Base-by-base conservation (phyloP, 2,113 vertebrate genomes). In the Pavo muticus region DNA sequence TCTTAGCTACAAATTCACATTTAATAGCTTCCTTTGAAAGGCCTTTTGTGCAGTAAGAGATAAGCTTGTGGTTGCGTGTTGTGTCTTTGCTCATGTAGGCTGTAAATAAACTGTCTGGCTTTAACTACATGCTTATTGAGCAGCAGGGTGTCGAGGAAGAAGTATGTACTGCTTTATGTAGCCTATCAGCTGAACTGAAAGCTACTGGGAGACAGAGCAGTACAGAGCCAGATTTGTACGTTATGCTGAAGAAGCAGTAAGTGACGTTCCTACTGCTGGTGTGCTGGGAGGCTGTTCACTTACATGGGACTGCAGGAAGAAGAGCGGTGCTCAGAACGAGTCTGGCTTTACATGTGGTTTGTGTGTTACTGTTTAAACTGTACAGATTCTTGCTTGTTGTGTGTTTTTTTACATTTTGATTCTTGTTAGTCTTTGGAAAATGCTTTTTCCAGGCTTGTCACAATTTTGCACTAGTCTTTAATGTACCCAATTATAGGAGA, bases 1-100 rank as follows among this genome's bases (percentile, higher is more conserved):
- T 67, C 67, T 89, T 90, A 75, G 78, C 93, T 93, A 87, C 64
- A 87, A 91, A 92, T 92, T 95, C 57, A 72, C 11, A 0, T 94
- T 76, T 86, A 87, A 71, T 21, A 68, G 74, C n/a, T 57, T 40
- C 72, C 65, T 85, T 63, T 92, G 73, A 83, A 96, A 95, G 90
- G 68, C 64, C 32, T 94, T 96, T 95, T 94, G 57, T 95, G 72
- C 48, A 69, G 44, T 87, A 79, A 73, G 39, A 95, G 96, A 90
- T 92, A 83, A 91, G 59, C 42, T 59, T 84, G 35, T 77, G 67
- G 39, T 72, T 81, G 89, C 40, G 68, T 74, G n/a, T 84, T 75
- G 42, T 45, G 69, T 88, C 45, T 42, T 81, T 93, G 52, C 69
- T 86, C 37, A 23, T 72, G n/a, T 52, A 52, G 60, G 56, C 69